Base-by-base conservation (phyloP, 2,888 invertebrate species). In the Acrobasis consociella region DNA sequence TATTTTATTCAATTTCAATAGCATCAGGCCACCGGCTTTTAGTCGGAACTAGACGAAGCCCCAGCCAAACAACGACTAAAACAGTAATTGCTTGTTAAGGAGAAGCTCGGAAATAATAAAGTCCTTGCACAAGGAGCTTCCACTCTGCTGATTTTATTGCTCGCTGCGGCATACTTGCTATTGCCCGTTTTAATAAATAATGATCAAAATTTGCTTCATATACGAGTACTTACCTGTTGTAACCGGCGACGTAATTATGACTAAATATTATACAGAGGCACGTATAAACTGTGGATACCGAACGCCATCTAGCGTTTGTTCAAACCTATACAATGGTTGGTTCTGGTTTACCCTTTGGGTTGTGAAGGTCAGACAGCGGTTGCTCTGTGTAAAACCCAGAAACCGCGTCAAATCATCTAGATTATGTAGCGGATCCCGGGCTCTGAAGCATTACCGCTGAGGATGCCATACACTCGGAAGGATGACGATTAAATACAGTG, bases 61-160 rank as follows among this genome's bases (percentile, higher is more conserved):
- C 59, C 22, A 42, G 39, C 39, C 60, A 42, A 51, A 42, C 50
- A 65, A 65, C 52, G 42, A 62, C 58, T 53, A 60, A 67, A 67
- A 65, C 67, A 65, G 62, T 63, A 69, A 69, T 69, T 69, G 69
- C 69, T 69, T 64, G 67, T 67, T 69, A 69, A 63, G 63, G 60
- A 50, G 46, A 62, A 62, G 56, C 64, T 62, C 62, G 60, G 64
- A 58, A 69, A 67, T 69, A 69, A 67, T 67, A 68, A 65, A 65
- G 59, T 60, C 65, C 46, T 49, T 37, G 42, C 61, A 46, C 60
- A 42, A 49, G 51, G 64, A 50, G 62, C 60, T 60, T 60, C 60
- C 55, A 59, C 60, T 63, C 53, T n/a, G 55, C 31, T 15, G 49
- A 51, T 51, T 51, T 58, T 58, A 58, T 62, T 58, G 46, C 63